Evolutionary conservation across 2,797 vertebrate species (phyloP).

Genomic region (Bucorvus abyssinicus): DNA sequence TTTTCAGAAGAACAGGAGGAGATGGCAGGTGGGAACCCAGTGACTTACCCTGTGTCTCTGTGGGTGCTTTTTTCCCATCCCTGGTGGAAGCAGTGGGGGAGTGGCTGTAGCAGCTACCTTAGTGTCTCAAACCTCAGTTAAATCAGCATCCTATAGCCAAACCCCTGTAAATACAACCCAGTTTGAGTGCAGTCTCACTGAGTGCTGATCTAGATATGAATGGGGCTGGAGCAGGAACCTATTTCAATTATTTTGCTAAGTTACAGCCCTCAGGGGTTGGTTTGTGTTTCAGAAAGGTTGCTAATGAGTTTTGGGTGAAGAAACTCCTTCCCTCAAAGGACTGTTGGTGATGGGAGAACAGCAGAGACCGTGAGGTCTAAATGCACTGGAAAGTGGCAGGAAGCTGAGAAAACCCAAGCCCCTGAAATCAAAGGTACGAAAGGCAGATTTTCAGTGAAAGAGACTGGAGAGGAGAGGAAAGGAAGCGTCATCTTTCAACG

Average conservation of each 20-base stretch:
- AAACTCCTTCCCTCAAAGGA: not conserved
- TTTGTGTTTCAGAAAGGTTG: not conserved
- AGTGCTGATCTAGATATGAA: not conserved
- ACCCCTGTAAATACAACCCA: not conserved
- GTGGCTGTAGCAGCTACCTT: not conserved
- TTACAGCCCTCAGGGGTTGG: not conserved
- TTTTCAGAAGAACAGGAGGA: not conserved
- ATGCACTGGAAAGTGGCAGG: not conserved
- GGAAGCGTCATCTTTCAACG: not conserved
- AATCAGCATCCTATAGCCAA: not conserved
- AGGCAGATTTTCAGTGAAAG: not conserved
- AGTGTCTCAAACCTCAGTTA: too few relatives aligned
- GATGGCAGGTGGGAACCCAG: not conserved
- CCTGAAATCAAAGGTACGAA: not conserved
- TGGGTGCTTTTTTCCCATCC: not conserved
- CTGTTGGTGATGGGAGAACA: not conserved
- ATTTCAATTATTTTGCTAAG: not conserved
- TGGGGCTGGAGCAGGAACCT: not conserved
- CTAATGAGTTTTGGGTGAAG: not conserved
- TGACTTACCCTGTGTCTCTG: not conserved
- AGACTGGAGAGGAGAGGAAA: not conserved
- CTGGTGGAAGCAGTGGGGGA: not conserved
- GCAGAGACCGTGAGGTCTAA: not conserved
- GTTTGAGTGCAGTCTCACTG: not conserved
- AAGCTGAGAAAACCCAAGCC: not conserved